Percentiles rank a stretch among this genome's conserved stretches.
Evolutionary conservation across 2,113 vertebrate species (phyloP).

Genomic region (Amphiprion ocellaris): DNA sequence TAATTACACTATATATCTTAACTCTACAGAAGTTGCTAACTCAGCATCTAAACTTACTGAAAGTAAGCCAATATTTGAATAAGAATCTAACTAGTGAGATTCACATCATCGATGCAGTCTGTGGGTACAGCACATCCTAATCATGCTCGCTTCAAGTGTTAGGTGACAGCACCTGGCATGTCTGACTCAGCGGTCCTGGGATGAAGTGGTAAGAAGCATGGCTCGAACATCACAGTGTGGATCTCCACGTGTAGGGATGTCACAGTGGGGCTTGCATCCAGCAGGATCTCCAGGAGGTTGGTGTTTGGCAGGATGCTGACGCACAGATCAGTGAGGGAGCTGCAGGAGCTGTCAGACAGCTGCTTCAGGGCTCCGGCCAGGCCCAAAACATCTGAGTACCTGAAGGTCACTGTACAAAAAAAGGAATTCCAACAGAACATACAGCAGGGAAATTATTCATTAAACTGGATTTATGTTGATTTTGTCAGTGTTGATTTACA

Average conservation of each 20-base stretch:
- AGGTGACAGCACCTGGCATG: conserved; percentile 26
- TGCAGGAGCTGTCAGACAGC: conserved; percentile 25
- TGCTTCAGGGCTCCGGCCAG: conserved; percentile 46
- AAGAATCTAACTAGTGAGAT: too few relatives aligned
- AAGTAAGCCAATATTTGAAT: too few relatives aligned
- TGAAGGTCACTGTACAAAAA: conserved; percentile 35
- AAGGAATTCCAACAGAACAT: too few relatives aligned
- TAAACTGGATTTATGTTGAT: too few relatives aligned
- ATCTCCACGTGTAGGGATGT: conserved; percentile 43
- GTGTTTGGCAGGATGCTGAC: conserved; percentile 25
- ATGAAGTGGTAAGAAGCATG: too few relatives aligned
- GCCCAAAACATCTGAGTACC: not conserved
- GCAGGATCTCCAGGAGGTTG: conserved; percentile 24
- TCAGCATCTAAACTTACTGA: too few relatives aligned
- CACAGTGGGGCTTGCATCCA: conserved; percentile 25
- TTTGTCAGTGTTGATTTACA: too few relatives aligned
- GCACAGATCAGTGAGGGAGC: conserved; percentile 41
- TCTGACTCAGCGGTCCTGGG: not conserved
- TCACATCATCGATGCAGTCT: too few relatives aligned
- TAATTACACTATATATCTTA: too few relatives aligned
- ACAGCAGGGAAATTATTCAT: too few relatives aligned
- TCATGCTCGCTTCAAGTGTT: not conserved
- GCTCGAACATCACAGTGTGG: not conserved
- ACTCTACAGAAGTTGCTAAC: too few relatives aligned
- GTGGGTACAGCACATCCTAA: too few relatives aligned